phyloP scores from a whole-genome alignment of 2,888 invertebrate species.

The Drosophila atripex region DNA sequence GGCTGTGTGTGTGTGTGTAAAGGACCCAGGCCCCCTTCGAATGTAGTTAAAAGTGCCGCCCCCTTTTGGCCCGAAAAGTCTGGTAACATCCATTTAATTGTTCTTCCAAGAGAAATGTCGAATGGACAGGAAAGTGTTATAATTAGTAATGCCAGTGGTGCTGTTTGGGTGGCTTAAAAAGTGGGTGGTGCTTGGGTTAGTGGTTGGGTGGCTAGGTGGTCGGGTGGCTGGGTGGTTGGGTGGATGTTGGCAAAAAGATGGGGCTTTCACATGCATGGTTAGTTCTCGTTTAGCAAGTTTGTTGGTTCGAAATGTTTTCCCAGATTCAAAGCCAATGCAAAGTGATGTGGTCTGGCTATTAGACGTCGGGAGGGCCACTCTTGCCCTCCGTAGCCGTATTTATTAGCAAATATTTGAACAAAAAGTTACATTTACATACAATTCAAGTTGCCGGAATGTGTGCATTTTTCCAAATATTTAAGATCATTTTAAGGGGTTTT shows the following conservation, averaged over 20 bases:
- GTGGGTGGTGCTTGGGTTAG: not conserved
- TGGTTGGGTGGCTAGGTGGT: not conserved
- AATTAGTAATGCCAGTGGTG: conserved; percentile 35
- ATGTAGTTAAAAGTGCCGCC: conserved; percentile 24
- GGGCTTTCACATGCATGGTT: conserved; percentile 22
- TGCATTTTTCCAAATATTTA: too few species aligned
- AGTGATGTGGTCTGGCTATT: conserved; percentile 1
- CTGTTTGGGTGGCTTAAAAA: not conserved
- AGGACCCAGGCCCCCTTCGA: not conserved
- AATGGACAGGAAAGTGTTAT: conserved; percentile 30
- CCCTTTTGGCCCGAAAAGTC: not conserved
- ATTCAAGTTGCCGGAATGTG: too few species aligned
- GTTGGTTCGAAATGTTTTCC: conserved; percentile 8
- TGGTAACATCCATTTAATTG: conserved; percentile 41
- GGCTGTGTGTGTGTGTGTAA: conserved; percentile 28
- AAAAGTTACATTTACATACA: not conserved
- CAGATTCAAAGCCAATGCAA: not conserved
- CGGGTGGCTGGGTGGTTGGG: not conserved
- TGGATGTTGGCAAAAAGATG: not conserved
- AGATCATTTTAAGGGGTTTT: too few species aligned
- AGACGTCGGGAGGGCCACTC: not conserved
- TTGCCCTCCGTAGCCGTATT: not conserved
- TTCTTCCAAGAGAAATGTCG: conserved; percentile 11
- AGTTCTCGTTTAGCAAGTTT: conserved; percentile 14
- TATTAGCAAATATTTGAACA: not conserved